Evolutionary conservation across 2,888 invertebrate species (phyloP).

Genomic region (Parelbella ahira): DNA sequence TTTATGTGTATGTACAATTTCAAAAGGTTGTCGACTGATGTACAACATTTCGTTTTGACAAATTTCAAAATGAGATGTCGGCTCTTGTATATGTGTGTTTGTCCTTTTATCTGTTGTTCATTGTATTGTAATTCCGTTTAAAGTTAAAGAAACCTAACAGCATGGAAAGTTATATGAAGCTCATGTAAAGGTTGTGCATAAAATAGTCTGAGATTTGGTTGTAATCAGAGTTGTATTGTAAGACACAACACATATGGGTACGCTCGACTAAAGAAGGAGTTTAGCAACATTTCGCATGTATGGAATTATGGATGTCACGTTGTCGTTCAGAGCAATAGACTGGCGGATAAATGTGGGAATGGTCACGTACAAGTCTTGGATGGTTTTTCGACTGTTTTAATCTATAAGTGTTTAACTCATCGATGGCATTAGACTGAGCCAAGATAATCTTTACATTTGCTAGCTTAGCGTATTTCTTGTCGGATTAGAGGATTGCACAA

Average conservation of each 20-base stretch:
- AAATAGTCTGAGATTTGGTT: slow-evolving; percentile 56
- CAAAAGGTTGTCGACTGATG: not conserved
- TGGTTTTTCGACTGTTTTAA: slow-evolving; percentile 19
- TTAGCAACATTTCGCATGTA: slow-evolving; percentile 70
- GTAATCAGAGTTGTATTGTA: slow-evolving; percentile 39
- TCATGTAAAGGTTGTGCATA: slow-evolving; percentile 70
- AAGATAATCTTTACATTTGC: slow-evolving; percentile 8
- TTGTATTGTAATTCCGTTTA: slow-evolving; percentile 26
- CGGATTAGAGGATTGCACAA: slow-evolving; percentile 25
- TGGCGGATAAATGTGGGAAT: slow-evolving; percentile 9
- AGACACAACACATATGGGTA: slow-evolving; percentile 31
- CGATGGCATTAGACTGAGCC: slow-evolving; percentile 18
- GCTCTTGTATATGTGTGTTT: no score
- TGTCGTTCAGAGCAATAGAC: slow-evolving; percentile 37
- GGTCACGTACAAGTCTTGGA: slow-evolving; percentile 22
- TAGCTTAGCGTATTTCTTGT: slow-evolving; percentile 19
- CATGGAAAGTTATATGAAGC: slow-evolving; percentile 40
- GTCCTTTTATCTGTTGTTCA: slow-evolving; percentile 27
- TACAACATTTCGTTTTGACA: not conserved
- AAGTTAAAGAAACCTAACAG: not conserved
- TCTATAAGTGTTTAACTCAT: slow-evolving; percentile 20
- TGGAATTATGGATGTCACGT: no score
- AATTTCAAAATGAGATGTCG: no score
- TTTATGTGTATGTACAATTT: slow-evolving; percentile 12
- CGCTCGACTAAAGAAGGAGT: slow-evolving; percentile 43